These are phyloP conservation scores for Oenanthe oenanthe DNA, from an alignment of 2,113 vertebrate genomes.

Conservation along the genomic window DNA sequence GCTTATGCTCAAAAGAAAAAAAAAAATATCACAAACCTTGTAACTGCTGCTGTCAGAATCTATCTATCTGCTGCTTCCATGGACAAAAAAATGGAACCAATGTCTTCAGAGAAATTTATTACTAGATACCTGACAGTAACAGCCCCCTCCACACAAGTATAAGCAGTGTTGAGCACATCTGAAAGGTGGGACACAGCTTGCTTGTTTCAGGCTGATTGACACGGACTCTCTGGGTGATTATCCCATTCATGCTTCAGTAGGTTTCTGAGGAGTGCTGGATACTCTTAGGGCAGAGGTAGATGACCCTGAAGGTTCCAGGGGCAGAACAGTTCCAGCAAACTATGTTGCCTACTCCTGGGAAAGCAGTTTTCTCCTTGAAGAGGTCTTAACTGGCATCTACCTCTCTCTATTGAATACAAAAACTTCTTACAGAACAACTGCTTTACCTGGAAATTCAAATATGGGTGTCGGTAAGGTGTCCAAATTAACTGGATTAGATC, in stretches of 20 bases:
- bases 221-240: neutral
- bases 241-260: neutral
- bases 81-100: neutral
- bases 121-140: neutral
- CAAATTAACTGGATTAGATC: neutral
- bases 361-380: neutral
- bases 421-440: neutral
- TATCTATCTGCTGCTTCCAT: neutral
- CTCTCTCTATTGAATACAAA: neutral
- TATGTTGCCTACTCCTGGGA: neutral
- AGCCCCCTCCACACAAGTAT: neutral
- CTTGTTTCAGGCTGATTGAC: neutral
- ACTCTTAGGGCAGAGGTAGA: neutral
- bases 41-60: neutral
- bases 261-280: neutral
- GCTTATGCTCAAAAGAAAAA: neutral
- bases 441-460: neutral
- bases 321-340: neutral
- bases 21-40: neutral
- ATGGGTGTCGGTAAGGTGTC: neutral
- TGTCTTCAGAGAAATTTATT: neutral
- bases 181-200: neutral
- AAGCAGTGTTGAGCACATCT: neutral
- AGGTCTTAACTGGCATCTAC: neutral
- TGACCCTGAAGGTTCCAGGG: neutral